Base-by-base conservation (phyloP, 1,140 invertebrate genomes). In the Formica exsecta region DNA sequence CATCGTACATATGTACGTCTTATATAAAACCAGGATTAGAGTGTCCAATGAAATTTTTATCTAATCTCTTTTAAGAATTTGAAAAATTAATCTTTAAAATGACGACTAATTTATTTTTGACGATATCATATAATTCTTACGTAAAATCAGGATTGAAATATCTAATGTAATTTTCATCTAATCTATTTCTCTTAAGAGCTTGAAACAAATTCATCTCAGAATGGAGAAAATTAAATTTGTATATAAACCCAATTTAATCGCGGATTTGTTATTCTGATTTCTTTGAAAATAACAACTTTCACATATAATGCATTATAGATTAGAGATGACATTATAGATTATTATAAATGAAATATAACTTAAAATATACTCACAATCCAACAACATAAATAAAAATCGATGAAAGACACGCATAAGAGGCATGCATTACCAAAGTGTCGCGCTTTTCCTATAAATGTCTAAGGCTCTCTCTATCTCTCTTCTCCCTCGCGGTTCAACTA, bases 401-500 rank as follows among this genome's bases (percentile, higher is more conserved):
- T 65, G 6, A 54, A 48, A 48, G 3, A 11, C 7, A 76, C 57
- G 9, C 61, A 25, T 64, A 65, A 79, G 19, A 66, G 62, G 6
- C 29, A 29, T 77, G 61, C 41, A 77, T 77, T 65, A 77, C 29
- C n/a, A 7, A 65, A 48, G 29, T 64, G 75, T 79, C 75, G 61
- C 75, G 61, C 6, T 2, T 66, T 66, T 44, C 8, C 64, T 13
- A 65, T 64, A 61, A 29, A 51, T 44, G n/a, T n/a, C 70, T 66
- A 66, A 66, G 29, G 32, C 16, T 62, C 38, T 51, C 54, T 74
- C 54, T 41, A 11, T 44, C 3, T 16, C 25, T n/a, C 68, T 5
- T 48, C 16, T 8, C 29, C 29, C 22, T 29, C 44, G 3, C 3
- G 19, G n/a, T 38, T 38, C 44, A n/a, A 54, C 36, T 79, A 51